Conservation (phyloP, 2,797 vertebrate species). For the Petrocephalus schoutedeni region DNA sequence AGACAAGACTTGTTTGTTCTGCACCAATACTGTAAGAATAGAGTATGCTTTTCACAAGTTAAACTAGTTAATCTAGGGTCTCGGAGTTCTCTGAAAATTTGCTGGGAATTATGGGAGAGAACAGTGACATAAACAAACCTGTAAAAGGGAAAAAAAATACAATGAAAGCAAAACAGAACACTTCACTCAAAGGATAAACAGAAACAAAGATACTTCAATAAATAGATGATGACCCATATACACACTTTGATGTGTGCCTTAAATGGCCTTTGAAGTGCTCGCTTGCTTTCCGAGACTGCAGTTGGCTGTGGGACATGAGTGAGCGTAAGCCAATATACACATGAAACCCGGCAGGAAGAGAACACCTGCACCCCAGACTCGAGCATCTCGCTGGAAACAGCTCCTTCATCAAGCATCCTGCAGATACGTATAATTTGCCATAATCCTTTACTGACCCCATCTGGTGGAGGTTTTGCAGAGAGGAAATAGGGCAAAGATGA, state of each 20-base stretch:
- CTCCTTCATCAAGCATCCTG: constrained; percentile 26
- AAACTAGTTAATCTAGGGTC: background rate
- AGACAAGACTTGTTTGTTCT: background rate
- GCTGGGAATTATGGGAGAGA: constrained; percentile 3
- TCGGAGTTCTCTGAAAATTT: constrained; percentile 11
- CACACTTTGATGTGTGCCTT: constrained; percentile 51
- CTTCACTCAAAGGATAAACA: constrained; percentile 20
- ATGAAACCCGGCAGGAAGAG: constrained; percentile 42
- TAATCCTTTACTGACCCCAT: constrained; percentile 59
- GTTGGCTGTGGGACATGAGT: constrained; percentile 34
- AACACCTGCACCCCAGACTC: constrained; percentile 31
- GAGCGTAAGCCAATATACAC: constrained; percentile 49
- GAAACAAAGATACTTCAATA: constrained; percentile 20
- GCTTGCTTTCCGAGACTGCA: constrained; percentile 50
- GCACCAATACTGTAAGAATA: background rate
- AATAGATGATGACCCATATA: constrained; percentile 40
- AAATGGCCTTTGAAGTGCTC: constrained; percentile 46
- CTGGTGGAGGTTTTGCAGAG: constrained; percentile 55
- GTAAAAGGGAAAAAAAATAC: background rate
- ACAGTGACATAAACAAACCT: background rate
- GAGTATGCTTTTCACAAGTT: background rate
- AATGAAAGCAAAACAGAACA: constrained; percentile 16
- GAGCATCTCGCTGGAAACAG: constrained; percentile 21
- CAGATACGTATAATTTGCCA: constrained; percentile 23
- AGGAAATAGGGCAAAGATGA: background rate